Evolutionary conservation across 2,797 vertebrate genomes (phyloP).

Genomic region (Eulemur rubriventer): DNA sequence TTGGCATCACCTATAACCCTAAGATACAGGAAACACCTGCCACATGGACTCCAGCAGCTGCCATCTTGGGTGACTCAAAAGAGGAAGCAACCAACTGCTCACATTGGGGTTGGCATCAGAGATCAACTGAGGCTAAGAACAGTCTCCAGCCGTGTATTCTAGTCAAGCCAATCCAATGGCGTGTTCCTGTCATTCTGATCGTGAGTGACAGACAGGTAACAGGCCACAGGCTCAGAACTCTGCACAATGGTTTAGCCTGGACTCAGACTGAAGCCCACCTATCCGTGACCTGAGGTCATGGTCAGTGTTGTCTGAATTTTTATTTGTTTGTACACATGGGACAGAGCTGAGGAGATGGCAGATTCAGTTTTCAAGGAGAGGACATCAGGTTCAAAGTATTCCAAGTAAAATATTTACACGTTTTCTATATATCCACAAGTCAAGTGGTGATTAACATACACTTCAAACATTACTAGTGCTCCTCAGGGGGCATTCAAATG

Average conservation of each 20-base stretch:
- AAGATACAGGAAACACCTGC: not conserved
- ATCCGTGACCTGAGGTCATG: not conserved
- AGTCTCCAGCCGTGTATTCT: not conserved
- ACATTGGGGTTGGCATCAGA: not conserved
- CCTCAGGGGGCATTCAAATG: not conserved
- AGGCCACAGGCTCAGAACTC: not conserved
- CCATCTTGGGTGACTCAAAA: not conserved
- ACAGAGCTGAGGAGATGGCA: not conserved
- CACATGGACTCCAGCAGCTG: not conserved
- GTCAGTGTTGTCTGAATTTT: not conserved
- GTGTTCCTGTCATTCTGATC: not conserved
- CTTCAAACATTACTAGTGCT: not conserved
- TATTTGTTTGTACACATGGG: not conserved
- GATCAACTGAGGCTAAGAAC: not conserved
- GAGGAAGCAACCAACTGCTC: not conserved
- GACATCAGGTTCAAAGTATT: not conserved
- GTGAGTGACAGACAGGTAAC: not conserved
- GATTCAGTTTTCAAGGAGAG: not conserved
- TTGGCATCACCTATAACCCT: not conserved
- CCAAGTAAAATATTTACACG: not conserved
- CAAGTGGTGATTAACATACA: not conserved
- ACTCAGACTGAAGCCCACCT: not conserved
- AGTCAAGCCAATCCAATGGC: not conserved
- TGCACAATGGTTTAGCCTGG: not conserved
- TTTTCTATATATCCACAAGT: slow-evolving; percentile 16